Evolutionary conservation across 2,797 vertebrate species (phyloP), one percentile per base, ranked within the genome.

Genomic region (Notolepis coatsorum): DNA sequence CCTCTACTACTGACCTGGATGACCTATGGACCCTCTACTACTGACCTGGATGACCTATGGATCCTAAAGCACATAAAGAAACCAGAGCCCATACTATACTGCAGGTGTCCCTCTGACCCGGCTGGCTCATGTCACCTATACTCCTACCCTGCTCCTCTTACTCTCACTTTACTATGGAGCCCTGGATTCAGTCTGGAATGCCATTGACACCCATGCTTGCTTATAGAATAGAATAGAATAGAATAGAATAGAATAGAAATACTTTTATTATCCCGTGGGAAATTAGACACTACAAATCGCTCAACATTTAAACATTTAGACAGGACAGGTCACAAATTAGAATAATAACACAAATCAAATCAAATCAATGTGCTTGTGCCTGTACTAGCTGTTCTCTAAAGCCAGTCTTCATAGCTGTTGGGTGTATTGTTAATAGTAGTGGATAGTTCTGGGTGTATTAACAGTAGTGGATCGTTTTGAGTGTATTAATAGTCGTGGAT

Each of bases 381-480:
- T 50, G 15, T 30, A 24, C 17, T 31, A 30, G 13, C 30, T 51
- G 20, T 41, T 17, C 13, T 35, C 35, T 50, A 30, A 27, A 39
- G 35, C 53, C 38, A 17, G 54, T 61, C 39, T 38, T 73, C 42
- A 37, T 39, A 42, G 48, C 24, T 28, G 33, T 63, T 51, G 56
- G 6, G 48, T 56, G 35, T 17, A 21, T 43, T 68, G 27, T 71
- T n/a, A 58, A 41, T 6, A 15, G 31, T 30, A 60, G 66, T 48
- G 27, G 38, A 42, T 55, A 7, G 28, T 43, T 45, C 53, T 56
- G n/a, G n/a, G n/a, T n/a, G n/a, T n/a, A n/a, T n/a, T n/a, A n/a
- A n/a, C n/a, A n/a, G n/a, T n/a, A n/a, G n/a, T n/a, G n/a, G n/a
- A n/a, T n/a, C n/a, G n/a, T n/a, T n/a, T n/a, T n/a, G n/a, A n/a